Percentiles rank a stretch among this genome's conserved stretches.
Evolutionary conservation across 1,140 invertebrate genomes (phyloP).

Genomic region (Dendrolimus punctatus): DNA sequence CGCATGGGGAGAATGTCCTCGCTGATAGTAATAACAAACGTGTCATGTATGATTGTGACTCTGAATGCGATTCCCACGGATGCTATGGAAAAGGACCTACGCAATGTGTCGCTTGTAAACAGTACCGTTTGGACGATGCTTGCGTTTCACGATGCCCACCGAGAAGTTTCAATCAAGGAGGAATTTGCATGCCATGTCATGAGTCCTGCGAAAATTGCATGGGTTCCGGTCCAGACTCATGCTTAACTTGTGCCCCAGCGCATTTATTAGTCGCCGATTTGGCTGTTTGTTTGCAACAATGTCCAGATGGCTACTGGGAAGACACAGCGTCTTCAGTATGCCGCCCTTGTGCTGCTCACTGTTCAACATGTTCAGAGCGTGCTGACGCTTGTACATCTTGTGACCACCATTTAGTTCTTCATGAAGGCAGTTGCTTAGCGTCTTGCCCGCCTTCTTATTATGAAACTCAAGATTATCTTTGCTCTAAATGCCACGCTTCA

Average conservation of each 20-base stretch:
- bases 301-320: constrained; percentile 89
- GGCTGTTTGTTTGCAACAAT: constrained; percentile 86
- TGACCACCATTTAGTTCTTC: constrained; percentile 85
- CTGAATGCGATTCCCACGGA: constrained; percentile 85
- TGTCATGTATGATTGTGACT: constrained; percentile 84
- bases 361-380: constrained; percentile 84
- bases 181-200: constrained; percentile 86
- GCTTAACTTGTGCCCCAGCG: constrained; percentile 84
- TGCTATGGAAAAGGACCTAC: constrained; percentile 87
- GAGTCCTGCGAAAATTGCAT: constrained; percentile 88
- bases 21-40: constrained; percentile 75
- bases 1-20: constrained; percentile 70
- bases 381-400: constrained; percentile 88
- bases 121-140: constrained; percentile 84
- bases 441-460: constrained; percentile 86
- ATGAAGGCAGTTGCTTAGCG: constrained; percentile 85
- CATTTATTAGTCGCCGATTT: constrained; percentile 85
- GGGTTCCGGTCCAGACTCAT: constrained; percentile 86
- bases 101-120: constrained; percentile 85
- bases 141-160: constrained; percentile 87
- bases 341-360: constrained; percentile 82
- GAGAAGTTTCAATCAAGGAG: constrained; percentile 83
- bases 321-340: constrained; percentile 83
- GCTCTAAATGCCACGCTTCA: constrained; percentile 81
- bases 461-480: constrained; percentile 88